Evolutionary conservation across 2,113 vertebrate genomes (phyloP).

Genomic region (Pluvialis apricaria): DNA sequence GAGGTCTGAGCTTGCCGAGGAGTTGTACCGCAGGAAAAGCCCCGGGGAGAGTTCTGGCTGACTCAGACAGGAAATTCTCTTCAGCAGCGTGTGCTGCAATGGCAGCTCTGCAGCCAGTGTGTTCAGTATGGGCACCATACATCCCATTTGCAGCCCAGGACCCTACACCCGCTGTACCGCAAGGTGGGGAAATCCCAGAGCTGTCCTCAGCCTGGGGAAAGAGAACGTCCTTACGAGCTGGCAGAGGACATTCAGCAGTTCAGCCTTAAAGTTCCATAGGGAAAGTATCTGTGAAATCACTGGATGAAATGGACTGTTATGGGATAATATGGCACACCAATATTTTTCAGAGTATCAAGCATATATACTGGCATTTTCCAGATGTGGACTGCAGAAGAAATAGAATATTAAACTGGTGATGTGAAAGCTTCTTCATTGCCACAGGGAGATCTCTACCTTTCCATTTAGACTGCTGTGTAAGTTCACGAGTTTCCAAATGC

Average conservation of each 20-base stretch:
- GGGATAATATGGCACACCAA: not conserved
- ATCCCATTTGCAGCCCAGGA: not conserved
- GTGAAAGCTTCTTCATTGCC: not conserved
- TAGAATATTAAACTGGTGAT: not conserved
- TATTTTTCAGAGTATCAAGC: not conserved
- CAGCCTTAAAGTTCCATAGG: not conserved
- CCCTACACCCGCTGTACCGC: not conserved
- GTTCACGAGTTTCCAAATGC: not conserved
- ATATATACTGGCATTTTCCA: not conserved
- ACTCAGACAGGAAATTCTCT: slow-evolving; percentile 42
- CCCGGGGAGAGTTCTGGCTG: not conserved
- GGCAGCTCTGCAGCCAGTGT: not conserved
- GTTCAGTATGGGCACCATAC: not conserved
- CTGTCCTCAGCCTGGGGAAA: not conserved
- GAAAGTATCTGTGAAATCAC: not conserved
- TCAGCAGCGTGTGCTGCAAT: not conserved
- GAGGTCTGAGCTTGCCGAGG: not conserved
- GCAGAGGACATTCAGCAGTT: not conserved
- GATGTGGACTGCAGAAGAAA: not conserved
- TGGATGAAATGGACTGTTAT: not conserved
- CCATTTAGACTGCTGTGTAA: not conserved
- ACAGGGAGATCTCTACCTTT: not conserved
- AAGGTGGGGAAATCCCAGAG: not conserved
- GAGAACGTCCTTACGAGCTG: not conserved
- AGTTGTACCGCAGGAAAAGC: not conserved